Base-by-base conservation (phyloP, 2,888 invertebrate genomes). In the Schrankia costaestrigalis region DNA sequence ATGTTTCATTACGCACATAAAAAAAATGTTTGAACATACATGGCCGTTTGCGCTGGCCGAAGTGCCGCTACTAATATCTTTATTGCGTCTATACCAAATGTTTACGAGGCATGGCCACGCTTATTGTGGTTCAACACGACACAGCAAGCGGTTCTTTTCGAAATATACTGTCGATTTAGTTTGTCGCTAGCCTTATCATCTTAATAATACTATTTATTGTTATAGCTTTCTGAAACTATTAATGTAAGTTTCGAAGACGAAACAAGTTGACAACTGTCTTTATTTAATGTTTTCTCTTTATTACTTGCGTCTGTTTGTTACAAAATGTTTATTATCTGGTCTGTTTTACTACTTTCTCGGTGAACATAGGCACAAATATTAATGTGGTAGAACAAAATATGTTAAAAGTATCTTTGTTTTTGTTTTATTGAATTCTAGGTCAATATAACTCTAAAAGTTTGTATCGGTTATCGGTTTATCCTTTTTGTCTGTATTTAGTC, bases 61-160 rank as follows among this genome's bases (percentile, higher is more conserved):
- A 56, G 48, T 56, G 53, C 58, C 55, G 46, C 59, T 51, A 56
- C 68, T 72, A 74, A 74, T 78, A 75, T 73, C 68, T 78, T 77
- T 78, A 78, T 78, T 56, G 63, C 63, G 49, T 53, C 66, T 59
- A 63, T 63, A 59, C 63, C 52, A 53, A 66, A 74, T 67, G 71
- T 76, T 77, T 78, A 78, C 67, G 74, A 73, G 41, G 56, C 36
- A 59, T 62, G 66, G 46, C 65, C 58, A 51, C 46, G 45, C 54
- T 72, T 68, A 72, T 66, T 67, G 68, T 65, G 46, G 49, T 53
- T 40, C 39, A 54, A 60, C 71, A 73, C 66, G 74, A 66, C 49
- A 67, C 54, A 38, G 52, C 50, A 51, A 45, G 36, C 41, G 34
- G 44, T 39, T 48, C 40, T 47, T 52, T 48, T 22, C 44, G 32